phyloP scores from a whole-genome alignment of 1,140 invertebrate species.

The Neotoxoptera formosana region DNA sequence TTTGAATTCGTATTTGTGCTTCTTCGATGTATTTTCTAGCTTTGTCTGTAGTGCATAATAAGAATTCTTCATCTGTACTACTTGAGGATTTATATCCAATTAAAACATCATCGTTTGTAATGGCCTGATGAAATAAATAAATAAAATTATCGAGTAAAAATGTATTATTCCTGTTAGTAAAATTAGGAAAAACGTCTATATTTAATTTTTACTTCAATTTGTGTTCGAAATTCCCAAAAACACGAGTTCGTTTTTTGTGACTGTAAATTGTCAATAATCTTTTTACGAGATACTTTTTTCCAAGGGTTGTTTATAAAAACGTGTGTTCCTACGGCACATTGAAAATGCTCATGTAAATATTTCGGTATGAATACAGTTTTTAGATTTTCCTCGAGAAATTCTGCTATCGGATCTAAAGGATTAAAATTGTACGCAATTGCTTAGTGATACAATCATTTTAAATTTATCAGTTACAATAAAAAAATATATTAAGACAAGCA shows the following conservation, averaged over 20 bases:
- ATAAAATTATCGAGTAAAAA: neutral
- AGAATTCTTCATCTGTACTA: conserved; percentile 30
- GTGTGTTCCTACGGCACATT: conserved; percentile 19
- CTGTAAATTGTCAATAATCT: conserved; percentile 27
- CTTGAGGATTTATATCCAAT: conserved; percentile 43
- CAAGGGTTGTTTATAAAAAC: conserved; percentile 35
- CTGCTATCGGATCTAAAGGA: neutral
- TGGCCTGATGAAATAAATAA: neutral
- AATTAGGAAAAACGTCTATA: neutral
- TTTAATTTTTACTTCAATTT: conserved; percentile 19
- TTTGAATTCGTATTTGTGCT: neutral
- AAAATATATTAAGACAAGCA: neutral
- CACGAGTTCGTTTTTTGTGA: neutral
- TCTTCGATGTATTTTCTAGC: conserved; percentile 16
- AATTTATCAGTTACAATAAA: neutral
- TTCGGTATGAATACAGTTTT: conserved; percentile 61
- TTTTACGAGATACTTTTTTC: conserved; percentile 18
- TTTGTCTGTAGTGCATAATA: conserved; percentile 23
- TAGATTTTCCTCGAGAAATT: conserved; percentile 59
- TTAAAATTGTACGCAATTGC: neutral
- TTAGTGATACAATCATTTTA: neutral
- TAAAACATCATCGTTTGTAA: conserved; percentile 11
- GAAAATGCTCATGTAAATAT: conserved; percentile 22
- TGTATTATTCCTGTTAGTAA: neutral
- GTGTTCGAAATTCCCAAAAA: conserved; percentile 35